phyloP scores from a whole-genome alignment of 2,888 invertebrate species.

The Reticulitermes lucifugus region DNA sequence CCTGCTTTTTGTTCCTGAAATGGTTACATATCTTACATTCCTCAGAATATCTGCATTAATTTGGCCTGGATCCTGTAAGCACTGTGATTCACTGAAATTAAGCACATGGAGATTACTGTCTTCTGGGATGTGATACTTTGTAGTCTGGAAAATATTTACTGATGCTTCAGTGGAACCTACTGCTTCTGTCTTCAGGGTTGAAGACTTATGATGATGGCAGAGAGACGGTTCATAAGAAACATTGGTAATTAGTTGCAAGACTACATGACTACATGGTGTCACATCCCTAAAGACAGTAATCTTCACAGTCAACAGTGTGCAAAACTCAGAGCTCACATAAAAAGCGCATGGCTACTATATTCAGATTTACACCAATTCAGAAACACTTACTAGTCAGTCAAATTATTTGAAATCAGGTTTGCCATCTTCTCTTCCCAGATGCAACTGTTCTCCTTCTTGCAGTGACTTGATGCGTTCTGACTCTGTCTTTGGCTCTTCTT shows the following conservation, averaged over 20 bases:
- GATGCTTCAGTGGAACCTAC: no score
- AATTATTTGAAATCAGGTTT: constrained; percentile 29
- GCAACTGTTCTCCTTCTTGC: constrained; percentile 49
- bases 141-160: no score
- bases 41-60: no score
- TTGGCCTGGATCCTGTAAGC: no score
- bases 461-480: constrained; percentile 47
- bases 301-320: background rate
- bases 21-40: no score
- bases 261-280: background rate
- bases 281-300: background rate
- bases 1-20: no score
- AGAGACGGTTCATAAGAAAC: background rate
- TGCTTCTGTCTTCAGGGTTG: no score
- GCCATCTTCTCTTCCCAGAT: constrained; percentile 37
- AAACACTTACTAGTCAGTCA: background rate
- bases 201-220: no score
- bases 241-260: background rate
- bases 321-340: background rate
- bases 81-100: no score
- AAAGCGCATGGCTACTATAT: background rate
- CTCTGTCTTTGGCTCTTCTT: constrained; percentile 53
- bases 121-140: no score
- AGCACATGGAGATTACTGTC: no score
- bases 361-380: background rate